Evolutionary conservation across 1,140 invertebrate species (phyloP).

Genomic region (Euura saliciscinereae): DNA sequence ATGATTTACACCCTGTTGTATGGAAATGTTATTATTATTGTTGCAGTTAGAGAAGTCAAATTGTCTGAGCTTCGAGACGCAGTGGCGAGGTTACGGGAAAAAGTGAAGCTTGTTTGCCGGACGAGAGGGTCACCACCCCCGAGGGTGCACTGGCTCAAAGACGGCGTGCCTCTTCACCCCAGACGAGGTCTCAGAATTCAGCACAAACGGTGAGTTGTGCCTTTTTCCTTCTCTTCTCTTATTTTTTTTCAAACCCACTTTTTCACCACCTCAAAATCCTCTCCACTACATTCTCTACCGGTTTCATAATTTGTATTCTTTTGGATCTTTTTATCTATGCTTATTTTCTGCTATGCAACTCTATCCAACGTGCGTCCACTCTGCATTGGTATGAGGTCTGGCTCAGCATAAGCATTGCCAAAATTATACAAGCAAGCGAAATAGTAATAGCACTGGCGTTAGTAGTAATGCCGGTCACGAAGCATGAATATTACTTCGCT

Average conservation of each 20-base stretch:
- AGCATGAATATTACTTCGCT: not conserved
- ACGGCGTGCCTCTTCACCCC: slow-evolving; percentile 67
- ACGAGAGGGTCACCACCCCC: slow-evolving; percentile 73
- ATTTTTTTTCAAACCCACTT: not conserved
- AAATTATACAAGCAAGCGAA: not conserved
- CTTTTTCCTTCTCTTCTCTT: slow-evolving; percentile 11
- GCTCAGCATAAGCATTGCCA: not conserved
- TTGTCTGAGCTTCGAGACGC: slow-evolving; percentile 60
- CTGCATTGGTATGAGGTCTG: no score
- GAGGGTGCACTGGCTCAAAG: slow-evolving; percentile 75
- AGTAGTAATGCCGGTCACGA: not conserved
- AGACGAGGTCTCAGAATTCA: slow-evolving; percentile 61
- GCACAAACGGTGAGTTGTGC: slow-evolving; percentile 54
- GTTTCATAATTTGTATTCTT: not conserved
- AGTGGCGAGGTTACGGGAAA: slow-evolving; percentile 59
- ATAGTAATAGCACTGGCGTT: not conserved
- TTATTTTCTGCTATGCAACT: no score
- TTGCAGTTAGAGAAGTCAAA: slow-evolving; percentile 58
- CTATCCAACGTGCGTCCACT: no score
- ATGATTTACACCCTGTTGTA: no score
- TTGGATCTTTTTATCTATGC: no score
- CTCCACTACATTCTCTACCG: not conserved
- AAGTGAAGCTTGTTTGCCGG: slow-evolving; percentile 71
- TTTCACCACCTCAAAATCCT: not conserved
- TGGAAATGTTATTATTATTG: slow-evolving; percentile 22